Conservation (phyloP, 2,113 vertebrate genomes). For the Globicephala melas region DNA sequence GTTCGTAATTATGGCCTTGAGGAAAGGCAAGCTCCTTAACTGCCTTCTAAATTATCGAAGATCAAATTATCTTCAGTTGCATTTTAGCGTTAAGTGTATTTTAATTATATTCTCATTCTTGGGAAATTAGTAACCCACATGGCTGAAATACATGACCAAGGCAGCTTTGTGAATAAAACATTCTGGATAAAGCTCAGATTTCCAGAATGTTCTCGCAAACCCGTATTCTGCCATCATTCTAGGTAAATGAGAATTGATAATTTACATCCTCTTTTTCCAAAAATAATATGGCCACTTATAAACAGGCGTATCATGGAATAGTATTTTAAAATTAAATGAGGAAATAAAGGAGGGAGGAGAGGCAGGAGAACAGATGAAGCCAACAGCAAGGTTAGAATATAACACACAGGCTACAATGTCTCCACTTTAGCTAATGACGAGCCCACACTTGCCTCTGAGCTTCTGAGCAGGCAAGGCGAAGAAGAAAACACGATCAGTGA, state of each 20-base stretch:
- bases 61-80: constrained; percentile 74
- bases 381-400: not conserved
- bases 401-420: not conserved
- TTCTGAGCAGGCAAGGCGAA: constrained; percentile 14
- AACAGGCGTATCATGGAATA: not conserved
- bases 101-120: constrained; percentile 75
- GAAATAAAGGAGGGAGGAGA: not conserved
- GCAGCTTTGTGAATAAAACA: constrained; percentile 50
- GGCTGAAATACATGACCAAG: constrained; percentile 62
- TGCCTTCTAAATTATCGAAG: constrained; percentile 74
- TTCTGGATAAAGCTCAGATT: constrained; percentile 31
- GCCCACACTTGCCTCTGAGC: not conserved
- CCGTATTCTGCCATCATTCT: not conserved
- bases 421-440: not conserved
- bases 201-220: constrained; percentile 48
- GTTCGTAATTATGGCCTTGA: constrained; percentile 67
- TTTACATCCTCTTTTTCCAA: not conserved
- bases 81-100: constrained; percentile 68
- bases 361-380: not conserved
- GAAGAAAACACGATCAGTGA: not conserved
- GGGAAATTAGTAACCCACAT: constrained; percentile 65
- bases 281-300: not conserved
- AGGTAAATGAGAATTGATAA: not conserved
- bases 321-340: not conserved
- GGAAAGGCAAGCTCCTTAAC: constrained; percentile 60